A percentile compares a stretch with the other conserved stretches of the same genome.
These are phyloP conservation scores for Asobara japonica DNA, from an alignment of 1,140 invertebrate genomes.

Conservation along the genomic window DNA sequence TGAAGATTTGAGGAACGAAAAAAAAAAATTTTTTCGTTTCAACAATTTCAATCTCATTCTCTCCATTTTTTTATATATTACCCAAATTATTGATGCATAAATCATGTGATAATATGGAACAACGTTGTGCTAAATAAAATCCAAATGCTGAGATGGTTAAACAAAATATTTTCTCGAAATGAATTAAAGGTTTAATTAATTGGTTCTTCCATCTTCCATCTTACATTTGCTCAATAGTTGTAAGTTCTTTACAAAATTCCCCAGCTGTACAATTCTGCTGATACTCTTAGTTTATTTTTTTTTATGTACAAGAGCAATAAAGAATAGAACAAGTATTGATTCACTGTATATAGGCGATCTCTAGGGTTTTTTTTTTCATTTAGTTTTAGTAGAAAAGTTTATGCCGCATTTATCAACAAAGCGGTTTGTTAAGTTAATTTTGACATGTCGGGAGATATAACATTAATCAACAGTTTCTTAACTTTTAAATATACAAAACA, in stretches of 20 bases:
- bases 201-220: not conserved
- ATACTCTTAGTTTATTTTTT: no score
- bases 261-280: not conserved
- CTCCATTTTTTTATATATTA: not conserved
- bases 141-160: no score
- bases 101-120: not conserved
- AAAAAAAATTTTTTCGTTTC: not conserved
- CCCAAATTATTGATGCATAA: not conserved
- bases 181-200: not conserved
- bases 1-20: not conserved
- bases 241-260: slow-evolving; percentile 4
- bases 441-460: no score
- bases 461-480: no score
- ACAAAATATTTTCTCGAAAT: no score
- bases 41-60: not conserved
- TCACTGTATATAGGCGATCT: not conserved
- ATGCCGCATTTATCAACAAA: no score
- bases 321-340: not conserved
- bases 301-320: slow-evolving; percentile 9
- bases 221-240: not conserved
- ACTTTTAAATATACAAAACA: no score
- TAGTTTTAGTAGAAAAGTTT: no score
- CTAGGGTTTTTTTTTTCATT: no score
- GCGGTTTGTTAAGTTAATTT: no score
- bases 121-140: not conserved